A percentile compares a stretch with the other conserved stretches of the same genome.
These are phyloP conservation scores for Proterorhinus semilunaris DNA, from an alignment of 2,113 vertebrate species.

Conservation along the genomic window DNA sequence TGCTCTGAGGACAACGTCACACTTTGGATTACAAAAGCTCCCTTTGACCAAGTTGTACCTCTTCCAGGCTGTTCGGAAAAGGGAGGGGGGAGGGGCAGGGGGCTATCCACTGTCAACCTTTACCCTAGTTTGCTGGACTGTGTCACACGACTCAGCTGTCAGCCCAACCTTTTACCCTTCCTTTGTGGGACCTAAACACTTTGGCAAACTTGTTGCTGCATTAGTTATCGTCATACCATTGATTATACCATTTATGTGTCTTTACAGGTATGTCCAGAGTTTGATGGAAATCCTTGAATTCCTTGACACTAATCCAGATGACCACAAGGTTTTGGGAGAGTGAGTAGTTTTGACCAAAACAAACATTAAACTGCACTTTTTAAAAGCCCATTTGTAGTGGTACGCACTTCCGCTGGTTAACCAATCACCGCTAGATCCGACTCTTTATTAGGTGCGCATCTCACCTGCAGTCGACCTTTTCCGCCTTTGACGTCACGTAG, in stretches of 20 bases:
- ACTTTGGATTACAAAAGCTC: constrained; percentile 17
- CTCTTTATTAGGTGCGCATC: too few species aligned
- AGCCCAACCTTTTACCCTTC: not conserved
- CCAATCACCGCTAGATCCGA: too few species aligned
- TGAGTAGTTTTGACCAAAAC: constrained; percentile 67
- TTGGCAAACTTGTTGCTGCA: not conserved
- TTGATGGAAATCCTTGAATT: constrained; percentile 93
- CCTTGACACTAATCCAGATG: constrained; percentile 86
- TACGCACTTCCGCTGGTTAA: too few species aligned
- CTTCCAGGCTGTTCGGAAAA: constrained; percentile 12
- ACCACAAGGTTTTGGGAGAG: constrained; percentile 83
- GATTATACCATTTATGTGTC: not conserved
- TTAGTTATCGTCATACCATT: too few species aligned
- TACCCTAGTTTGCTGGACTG: constrained; percentile 51
- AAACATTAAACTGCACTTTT: not conserved
- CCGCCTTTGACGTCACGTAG: too few species aligned
- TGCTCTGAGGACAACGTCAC: not conserved
- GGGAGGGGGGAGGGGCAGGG: not conserved
- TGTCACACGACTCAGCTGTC: constrained; percentile 35
- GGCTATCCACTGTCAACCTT: constrained; percentile 57
- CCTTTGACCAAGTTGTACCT: constrained; percentile 37
- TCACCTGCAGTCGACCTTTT: too few species aligned
- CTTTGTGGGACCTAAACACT: not conserved
- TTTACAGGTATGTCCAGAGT: constrained; percentile 90
- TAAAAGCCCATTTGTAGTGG: too few species aligned